phyloP scores from a whole-genome alignment of 2,888 invertebrate species.

The Catocala nupta region DNA sequence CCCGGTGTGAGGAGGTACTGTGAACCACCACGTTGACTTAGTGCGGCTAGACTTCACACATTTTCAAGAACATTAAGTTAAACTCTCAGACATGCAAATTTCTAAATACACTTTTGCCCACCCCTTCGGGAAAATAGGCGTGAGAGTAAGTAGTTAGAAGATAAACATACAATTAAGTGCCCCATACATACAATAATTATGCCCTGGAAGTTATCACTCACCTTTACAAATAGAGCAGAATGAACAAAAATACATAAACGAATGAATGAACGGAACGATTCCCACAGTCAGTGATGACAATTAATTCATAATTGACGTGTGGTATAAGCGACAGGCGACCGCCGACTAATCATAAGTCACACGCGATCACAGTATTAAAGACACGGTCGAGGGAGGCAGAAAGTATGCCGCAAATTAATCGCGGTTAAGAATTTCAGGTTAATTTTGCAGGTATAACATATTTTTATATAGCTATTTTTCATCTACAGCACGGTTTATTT shows the following conservation, averaged over 20 bases:
- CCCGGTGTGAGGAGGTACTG: too few relatives aligned
- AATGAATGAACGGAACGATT: constrained; percentile 46
- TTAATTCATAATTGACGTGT: constrained; percentile 56
- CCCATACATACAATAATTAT: neutral
- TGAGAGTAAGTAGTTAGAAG: too few relatives aligned
- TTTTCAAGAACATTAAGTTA: too few relatives aligned
- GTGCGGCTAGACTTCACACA: too few relatives aligned
- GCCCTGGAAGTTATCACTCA: constrained; percentile 13
- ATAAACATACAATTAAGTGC: neutral
- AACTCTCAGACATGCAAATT: too few relatives aligned
- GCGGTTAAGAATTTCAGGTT: too few relatives aligned
- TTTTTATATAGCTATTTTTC: too few relatives aligned
- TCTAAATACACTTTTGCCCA: too few relatives aligned
- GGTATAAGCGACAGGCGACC: constrained; percentile 43
- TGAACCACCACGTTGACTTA: too few relatives aligned
- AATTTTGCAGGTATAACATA: too few relatives aligned
- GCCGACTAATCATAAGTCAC: constrained; percentile 32
- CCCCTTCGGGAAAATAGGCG: too few relatives aligned
- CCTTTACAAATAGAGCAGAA: constrained; percentile 20
- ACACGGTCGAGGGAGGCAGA: neutral
- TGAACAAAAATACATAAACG: constrained; percentile 17
- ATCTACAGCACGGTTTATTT: too few relatives aligned
- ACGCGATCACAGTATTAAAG: constrained; percentile 36
- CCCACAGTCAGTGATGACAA: constrained; percentile 57
- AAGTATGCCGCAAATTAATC: constrained; percentile 2